Percentiles rank a stretch among this genome's conserved stretches.
These are phyloP conservation scores for Papilio elwesi DNA, from an alignment of 2,888 invertebrate genomes.

Conservation along the genomic window DNA sequence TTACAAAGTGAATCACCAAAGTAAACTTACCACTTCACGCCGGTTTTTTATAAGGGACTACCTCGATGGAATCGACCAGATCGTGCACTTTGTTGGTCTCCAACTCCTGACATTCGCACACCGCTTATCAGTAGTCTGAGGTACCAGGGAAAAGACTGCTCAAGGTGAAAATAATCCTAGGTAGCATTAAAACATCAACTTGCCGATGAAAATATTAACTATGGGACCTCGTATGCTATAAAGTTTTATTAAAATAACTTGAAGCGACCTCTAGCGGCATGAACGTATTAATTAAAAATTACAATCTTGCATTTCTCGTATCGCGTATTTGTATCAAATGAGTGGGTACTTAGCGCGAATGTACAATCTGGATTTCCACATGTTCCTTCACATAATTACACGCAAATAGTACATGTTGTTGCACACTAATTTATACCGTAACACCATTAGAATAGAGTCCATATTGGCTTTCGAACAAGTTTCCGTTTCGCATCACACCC, in stretches of 20 bases:
- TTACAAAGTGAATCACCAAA: too few species aligned
- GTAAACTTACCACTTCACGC: too few species aligned
- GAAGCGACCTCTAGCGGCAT: not conserved
- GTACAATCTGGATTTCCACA: conserved; percentile 50
- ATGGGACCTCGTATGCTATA: conserved; percentile 7
- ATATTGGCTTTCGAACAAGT: conserved; percentile 28
- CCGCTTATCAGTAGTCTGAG: too few species aligned
- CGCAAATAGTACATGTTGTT: conserved; percentile 34
- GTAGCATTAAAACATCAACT: not conserved
- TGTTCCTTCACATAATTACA: conserved; percentile 48
- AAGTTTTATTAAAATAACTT: conserved; percentile 29
- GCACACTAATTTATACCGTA: conserved; percentile 42
- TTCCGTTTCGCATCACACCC: conserved; percentile 14
- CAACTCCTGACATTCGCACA: too few species aligned
- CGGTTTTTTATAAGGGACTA: too few species aligned
- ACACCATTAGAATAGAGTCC: conserved; percentile 16
- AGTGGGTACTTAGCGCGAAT: conserved; percentile 41
- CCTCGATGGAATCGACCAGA: too few species aligned
- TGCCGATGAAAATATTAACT: not conserved
- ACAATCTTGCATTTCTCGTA: conserved; percentile 36
- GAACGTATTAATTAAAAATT: conserved; percentile 38
- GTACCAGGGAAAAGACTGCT: not conserved
- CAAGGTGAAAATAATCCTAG: not conserved
- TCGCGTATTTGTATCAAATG: conserved; percentile 37
- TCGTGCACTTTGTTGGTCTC: too few species aligned